Evolutionary conservation across 2,113 vertebrate genomes (phyloP), one percentile per base, ranked within the genome.

Genomic region (Aphelocoma coerulescens): DNA sequence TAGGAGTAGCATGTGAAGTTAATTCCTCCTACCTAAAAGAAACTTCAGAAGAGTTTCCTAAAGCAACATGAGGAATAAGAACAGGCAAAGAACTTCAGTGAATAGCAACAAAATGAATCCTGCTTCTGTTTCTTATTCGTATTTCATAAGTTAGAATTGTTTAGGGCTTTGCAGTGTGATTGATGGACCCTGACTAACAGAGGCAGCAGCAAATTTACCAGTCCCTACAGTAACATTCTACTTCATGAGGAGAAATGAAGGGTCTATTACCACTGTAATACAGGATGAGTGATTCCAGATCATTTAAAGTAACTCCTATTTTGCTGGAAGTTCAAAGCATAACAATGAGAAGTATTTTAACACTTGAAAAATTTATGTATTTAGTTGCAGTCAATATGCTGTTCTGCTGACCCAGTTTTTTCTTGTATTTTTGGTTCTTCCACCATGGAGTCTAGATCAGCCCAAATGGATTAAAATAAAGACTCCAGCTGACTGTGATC

Each of bases 161-260:
- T 93, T 73, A 51, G 68, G 44, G 37, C 14, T 90, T 80, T 91
- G 68, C 49, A 52, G 27, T 39, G 12, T 80, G 91, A 97, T 69
- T 91, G 81, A 95, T 95, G 26, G n/a, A 88, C 58, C 39, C 75
- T 75, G 55, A 83, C 49, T 81, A 80, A 83, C 39, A 91, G 81
- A 89, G 55, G 58, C 27, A 69, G 73, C 26, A 93, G 73, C 39
- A 81, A 92, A 91, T 89, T 74, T 82, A 66, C 54, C 39, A 52
- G 73, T 91, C 85, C 49, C 66, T 84, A n/a, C 48, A 76, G 59
- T 55, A 89, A 52, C 71, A 71, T 91, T 78, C 71, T 48, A 66
- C 15, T 93, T 92, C 55, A 33, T 37, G 46, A 91, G 67, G 20
- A 89, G 52, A 88, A 86, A 94, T 79, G 57, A 94, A 65, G 27